Evolutionary conservation across 1,140 invertebrate genomes (phyloP), one percentile per base, ranked within the genome.

Genomic region (Cyclargus thomasi): DNA sequence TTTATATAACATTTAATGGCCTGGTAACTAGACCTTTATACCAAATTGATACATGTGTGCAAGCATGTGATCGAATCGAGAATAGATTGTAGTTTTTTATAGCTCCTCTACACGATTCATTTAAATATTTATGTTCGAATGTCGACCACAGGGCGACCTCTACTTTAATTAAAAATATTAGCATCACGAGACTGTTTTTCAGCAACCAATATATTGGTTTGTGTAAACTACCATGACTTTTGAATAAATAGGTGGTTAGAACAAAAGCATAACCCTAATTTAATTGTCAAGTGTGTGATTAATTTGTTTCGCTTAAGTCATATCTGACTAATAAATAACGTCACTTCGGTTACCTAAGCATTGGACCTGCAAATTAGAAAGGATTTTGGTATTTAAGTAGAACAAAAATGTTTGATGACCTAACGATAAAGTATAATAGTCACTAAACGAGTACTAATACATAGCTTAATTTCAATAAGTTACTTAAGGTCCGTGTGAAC

Each of bases 381-480:
- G 55, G 55, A 59, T 59, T 59, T 59, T 59, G 55, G 55, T 59
- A 18, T 59, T 59, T 59, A 59, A 59, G 55, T 11, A 20, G 17
- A 59, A 59, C 55, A 59, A 59, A 59, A 59, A 59, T 59, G 55
- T 59, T 59, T 59, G 55, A 59, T 59, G 55, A 59, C 55, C 55
- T 59, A 59, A 59, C 17, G 55, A 59, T 59, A 59, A 59, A 59
- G 20, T 59, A 59, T 59, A 59, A 59, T 59, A 59, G 55, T 22
- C 53, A 55, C n/a, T 18, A 16, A 55, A 18, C 17, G 18, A 21
- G 20, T 59, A 22, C 20, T 6, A 11, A 59, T 21, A 20, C 55
- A 59, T 59, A 18, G 55, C 55, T 59, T 59, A 11, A 59, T 59
- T 59, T 59, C 7, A 59, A 59, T 59, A 59, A 59, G 55, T 59